Evolutionary conservation across 2,113 vertebrate species (phyloP).

Genomic region (Ceyx cyanopectus): DNA sequence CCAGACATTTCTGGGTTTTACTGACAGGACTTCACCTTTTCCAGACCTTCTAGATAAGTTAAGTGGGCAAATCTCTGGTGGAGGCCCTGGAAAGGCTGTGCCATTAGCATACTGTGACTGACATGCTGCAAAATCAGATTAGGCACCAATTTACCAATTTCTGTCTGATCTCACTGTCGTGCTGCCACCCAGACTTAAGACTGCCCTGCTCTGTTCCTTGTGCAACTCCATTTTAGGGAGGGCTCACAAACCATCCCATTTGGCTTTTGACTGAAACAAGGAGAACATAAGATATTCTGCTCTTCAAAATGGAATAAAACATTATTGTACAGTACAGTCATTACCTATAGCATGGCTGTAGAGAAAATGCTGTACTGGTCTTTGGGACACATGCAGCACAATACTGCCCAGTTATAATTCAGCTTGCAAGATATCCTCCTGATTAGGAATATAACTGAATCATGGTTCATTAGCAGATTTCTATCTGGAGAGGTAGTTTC

Average conservation of each 20-base stretch:
- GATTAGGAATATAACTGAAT: conserved; percentile 70
- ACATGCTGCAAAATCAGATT: conserved; percentile 7
- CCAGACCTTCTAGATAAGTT: neutral
- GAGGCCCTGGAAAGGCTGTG: neutral
- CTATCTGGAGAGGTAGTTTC: conserved; percentile 40
- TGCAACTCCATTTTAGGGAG: neutral
- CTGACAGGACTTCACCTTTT: neutral
- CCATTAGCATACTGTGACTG: neutral
- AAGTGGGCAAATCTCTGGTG: neutral
- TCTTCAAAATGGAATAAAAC: neutral
- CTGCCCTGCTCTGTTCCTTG: neutral
- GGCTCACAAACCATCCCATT: neutral
- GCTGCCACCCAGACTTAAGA: neutral
- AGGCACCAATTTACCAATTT: conserved; percentile 13
- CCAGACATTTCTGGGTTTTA: neutral
- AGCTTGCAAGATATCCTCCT: conserved; percentile 58
- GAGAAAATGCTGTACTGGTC: conserved; percentile 44
- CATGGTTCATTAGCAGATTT: conserved; percentile 64
- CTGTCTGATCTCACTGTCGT: neutral
- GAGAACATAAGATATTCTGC: conserved; percentile 14
- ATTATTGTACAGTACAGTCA: neutral
- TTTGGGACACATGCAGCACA: conserved; percentile 53
- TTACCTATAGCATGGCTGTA: conserved; percentile 26
- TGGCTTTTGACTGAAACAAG: neutral
- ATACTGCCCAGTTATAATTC: neutral